Base-by-base conservation (phyloP, 2,888 invertebrate species). In the Amitus sp. region DNA sequence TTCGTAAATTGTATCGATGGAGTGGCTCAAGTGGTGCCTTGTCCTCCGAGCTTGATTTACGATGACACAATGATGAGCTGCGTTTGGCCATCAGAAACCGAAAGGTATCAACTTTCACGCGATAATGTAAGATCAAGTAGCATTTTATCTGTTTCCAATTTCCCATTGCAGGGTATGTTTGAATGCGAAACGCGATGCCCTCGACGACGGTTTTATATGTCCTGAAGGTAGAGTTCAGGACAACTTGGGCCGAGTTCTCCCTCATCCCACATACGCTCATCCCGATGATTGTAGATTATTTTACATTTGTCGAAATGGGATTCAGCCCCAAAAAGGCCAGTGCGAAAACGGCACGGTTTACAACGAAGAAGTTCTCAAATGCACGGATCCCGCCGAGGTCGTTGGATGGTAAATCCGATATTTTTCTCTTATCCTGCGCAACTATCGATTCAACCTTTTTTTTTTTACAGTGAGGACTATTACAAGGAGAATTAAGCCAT, bases 1-100 rank as follows among this genome's bases (percentile, higher is more conserved):
- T 93, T 92, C 83, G 87, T 88, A 80, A 92, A 89, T 82, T 93
- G 92, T 77, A 89, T 91, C 2, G 91, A 92, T 68, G 92, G 92
- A 0, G 80, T 85, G 0, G 87, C 89, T 39, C 87, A 88, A 68
- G 87, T 87, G 74, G 72, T 71, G 72, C 59, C 71, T 1, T 86
- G 86, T 67, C 91, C 92, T 0, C 89, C 91, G 19, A 91, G 92
- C 28, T 85, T 93, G 28, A 87, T 90, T 77, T 93, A 91, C 82
- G 91, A 93, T 75, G 90, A 91, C 68, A 85, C 87, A 33, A 83
- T 85, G 54, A 89, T 90, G 65, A 90, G 89, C 72, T 93, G 93
- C 74, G 89, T 90, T 65, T 93, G 93, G 93, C 88, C 90, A 1
- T 86, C 86, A 0, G 84, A 85, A 20, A 87, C 88, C 50, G 85